Base-by-base conservation (phyloP, 1,140 invertebrate genomes). In the Metopolophium dirhodum region DNA sequence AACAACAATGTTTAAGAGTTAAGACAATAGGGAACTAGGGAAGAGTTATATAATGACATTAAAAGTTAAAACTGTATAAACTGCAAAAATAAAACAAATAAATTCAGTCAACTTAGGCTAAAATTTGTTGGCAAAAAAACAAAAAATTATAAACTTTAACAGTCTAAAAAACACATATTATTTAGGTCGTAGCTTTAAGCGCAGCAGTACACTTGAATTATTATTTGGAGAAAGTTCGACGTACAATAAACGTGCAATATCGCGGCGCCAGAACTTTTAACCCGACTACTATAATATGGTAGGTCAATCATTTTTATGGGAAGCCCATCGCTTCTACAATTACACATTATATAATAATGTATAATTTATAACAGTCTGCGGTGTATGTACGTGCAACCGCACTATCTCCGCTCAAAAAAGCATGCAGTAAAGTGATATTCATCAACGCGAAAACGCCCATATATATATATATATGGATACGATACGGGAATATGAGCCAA, bases 41-140 rank as follows among this genome's bases (percentile, higher is more conserved):
- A 68, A n/a, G 61, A n/a, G 61, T 77, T 18, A 77, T n/a, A 68
- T 68, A 77, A 77, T 77, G 61, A n/a, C 61, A 77, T 77, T n/a
- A 77, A 77, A 77, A 77, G 61, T 77, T n/a, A n/a, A 35, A 77
- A 77, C 14, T 77, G 14, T 77, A 35, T 77, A n/a, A n/a, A 77
- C 30, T 77, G 30, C 7, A 18, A 77, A 9, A n/a, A 77, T 77
- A 77, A 77, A 77, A 77, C 30, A 77, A 77, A 77, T 77, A 77
- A 77, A 77, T 77, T 14, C n/a, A 77, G 61, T n/a, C 61, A 77
- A 77, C 61, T 77, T n/a, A 77, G 30, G 61, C 30, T n/a, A 77
- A 77, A 77, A 77, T 77, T 77, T 77, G 30, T n/a, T 77, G 3
- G 61, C 14, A 77, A 77, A 77, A 68, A 68, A 61, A 61, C 26